These are phyloP conservation scores for Diaphora mendica DNA, from an alignment of 2,888 invertebrate species.

Conservation along the genomic window DNA sequence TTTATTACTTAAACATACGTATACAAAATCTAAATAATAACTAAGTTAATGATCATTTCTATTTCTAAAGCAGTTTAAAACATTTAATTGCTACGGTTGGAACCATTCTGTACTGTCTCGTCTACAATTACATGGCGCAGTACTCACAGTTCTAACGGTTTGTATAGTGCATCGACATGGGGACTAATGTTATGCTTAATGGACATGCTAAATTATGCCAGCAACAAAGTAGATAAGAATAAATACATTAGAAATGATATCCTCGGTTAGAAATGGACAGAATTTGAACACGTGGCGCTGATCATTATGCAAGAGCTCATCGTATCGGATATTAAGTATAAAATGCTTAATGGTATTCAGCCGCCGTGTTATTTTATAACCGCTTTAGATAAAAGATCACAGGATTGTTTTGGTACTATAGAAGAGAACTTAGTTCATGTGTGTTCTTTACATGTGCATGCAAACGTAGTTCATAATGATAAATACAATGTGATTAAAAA, in stretches of 20 bases:
- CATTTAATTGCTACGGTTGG: neutral
- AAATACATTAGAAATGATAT: slow-evolving; percentile 44
- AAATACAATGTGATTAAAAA: no score
- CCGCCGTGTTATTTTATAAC: slow-evolving; percentile 17
- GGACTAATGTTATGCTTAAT: slow-evolving; percentile 50
- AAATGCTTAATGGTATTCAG: slow-evolving; percentile 31
- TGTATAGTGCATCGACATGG: slow-evolving; percentile 31
- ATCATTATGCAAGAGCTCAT: slow-evolving; percentile 37
- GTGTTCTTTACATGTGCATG: no score
- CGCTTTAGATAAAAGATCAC: neutral
- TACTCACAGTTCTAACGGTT: slow-evolving; percentile 20
- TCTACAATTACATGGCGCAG: neutral
- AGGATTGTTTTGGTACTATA: no score
- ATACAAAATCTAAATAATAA: neutral
- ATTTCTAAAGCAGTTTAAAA: neutral
- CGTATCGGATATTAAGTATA: no score
- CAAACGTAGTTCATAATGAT: no score
- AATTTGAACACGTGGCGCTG: slow-evolving; percentile 22
- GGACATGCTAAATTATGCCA: slow-evolving; percentile 52
- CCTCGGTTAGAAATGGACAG: slow-evolving; percentile 30
- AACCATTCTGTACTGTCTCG: slow-evolving; percentile 6
- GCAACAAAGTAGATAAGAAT: slow-evolving; percentile 43
- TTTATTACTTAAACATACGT: neutral
- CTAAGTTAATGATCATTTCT: neutral
- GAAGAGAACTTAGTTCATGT: no score